Conservation (phyloP, 2,888 invertebrate genomes). For the Pristionchus arcanus region DNA sequence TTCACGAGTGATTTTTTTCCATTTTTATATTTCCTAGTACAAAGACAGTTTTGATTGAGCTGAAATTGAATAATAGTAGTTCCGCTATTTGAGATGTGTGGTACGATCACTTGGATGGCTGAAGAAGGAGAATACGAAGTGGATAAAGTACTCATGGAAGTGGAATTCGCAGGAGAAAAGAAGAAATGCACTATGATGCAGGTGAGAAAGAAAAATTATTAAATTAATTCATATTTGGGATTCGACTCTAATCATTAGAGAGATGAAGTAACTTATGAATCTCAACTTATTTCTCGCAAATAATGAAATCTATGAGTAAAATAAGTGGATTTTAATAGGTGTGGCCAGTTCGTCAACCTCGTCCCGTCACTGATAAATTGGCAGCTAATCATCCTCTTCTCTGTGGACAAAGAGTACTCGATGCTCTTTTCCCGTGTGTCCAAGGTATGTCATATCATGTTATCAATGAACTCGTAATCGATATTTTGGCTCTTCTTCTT, state of each 20-base stretch:
- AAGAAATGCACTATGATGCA: constrained; percentile 96
- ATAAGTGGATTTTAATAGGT: constrained; percentile 83
- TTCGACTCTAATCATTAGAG: no score
- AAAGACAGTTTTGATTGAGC: no score
- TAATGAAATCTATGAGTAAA: no score
- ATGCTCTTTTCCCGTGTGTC: constrained; percentile 95
- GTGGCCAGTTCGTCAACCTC: constrained; percentile 98
- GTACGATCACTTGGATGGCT: background rate
- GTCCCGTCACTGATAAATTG: constrained; percentile 96
- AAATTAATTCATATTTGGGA: background rate
- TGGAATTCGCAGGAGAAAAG: constrained; percentile 97
- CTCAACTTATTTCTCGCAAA: no score
- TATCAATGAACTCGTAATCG: no score
- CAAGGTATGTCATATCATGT: constrained; percentile 63
- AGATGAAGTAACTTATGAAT: no score
- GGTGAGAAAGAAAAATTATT: constrained; percentile 70
- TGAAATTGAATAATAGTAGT: background rate
- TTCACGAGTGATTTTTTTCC: no score
- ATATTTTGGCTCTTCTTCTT: no score
- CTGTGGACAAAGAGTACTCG: constrained; percentile 97
- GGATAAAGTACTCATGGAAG: constrained; percentile 96
- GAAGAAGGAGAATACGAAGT: background rate
- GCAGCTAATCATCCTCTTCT: constrained; percentile 98
- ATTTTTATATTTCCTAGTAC: no score
- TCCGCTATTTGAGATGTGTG: no score